These are phyloP conservation scores for Pecten maximus DNA, from an alignment of 2,888 invertebrate genomes.

Conservation along the genomic window DNA sequence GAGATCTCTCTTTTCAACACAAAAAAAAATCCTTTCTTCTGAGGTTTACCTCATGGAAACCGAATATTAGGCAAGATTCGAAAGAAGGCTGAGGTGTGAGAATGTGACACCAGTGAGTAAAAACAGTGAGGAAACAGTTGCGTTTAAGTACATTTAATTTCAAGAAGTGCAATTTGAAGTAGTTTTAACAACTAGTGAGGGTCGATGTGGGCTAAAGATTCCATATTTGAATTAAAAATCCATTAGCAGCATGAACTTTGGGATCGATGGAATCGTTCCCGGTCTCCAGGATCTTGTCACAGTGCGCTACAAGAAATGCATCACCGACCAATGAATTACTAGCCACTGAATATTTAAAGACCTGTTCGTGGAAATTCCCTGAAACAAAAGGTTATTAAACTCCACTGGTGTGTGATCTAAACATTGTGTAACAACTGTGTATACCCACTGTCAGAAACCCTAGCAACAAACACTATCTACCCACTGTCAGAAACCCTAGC, in stretches of 20 bases:
- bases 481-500: not conserved
- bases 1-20: too few species aligned
- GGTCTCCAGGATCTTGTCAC: not conserved
- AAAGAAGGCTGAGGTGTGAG: not conserved
- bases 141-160: not conserved
- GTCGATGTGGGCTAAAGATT: not conserved
- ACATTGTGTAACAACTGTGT: not conserved
- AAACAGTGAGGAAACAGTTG: not conserved
- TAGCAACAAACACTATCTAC: too few species aligned
- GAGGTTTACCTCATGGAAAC: not conserved
- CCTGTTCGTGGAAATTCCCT: not conserved
- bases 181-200: not conserved
- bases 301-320: not conserved
- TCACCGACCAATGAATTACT: not conserved
- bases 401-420: not conserved
- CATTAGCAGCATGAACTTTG: not conserved
- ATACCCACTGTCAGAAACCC: too few species aligned
- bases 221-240: slow-evolving; percentile 22
- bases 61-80: not conserved
- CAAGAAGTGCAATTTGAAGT: not conserved
- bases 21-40: not conserved
- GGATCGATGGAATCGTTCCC: not conserved
- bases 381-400: not conserved
- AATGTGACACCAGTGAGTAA: not conserved
- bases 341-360: slow-evolving; percentile 6